Evolutionary conservation across 1,140 invertebrate genomes (phyloP).

Genomic region (Bemisia tabaci): DNA sequence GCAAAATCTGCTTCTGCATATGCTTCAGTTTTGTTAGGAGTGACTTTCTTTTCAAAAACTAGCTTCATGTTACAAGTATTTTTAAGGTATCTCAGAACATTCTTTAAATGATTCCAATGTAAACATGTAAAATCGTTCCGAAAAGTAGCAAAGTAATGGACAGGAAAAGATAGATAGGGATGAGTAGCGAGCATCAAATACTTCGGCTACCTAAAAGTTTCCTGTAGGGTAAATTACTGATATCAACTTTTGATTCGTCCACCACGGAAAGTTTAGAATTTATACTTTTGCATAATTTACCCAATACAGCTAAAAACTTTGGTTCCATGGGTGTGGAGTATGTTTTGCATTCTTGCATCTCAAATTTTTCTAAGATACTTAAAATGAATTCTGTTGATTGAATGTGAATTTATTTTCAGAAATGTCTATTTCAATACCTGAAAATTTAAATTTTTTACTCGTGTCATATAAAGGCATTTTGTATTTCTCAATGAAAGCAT

Average conservation of each 20-base stretch:
- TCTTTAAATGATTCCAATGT: not conserved
- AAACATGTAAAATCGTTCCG: not conserved
- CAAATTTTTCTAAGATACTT: not conserved
- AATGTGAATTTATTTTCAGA: not conserved
- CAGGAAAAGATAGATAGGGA: not conserved
- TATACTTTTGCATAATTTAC: no score
- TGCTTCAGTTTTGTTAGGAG: not conserved
- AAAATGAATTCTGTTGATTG: not conserved
- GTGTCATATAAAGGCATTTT: not conserved
- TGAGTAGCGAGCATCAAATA: not conserved
- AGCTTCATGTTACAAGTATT: not conserved
- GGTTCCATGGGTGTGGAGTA: not conserved
- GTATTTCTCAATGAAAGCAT: not conserved
- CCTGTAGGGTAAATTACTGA: not conserved
- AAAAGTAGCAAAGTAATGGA: not conserved
- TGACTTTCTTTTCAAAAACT: not conserved
- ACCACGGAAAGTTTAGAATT: not conserved
- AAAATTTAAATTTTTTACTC: not conserved
- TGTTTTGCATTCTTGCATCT: not conserved
- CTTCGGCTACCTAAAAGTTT: not conserved
- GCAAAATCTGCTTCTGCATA: slow-evolving; percentile 33
- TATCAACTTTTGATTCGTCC: not conserved
- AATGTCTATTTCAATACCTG: not conserved
- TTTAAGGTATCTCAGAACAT: not conserved
- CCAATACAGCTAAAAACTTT: no score